A percentile compares a stretch with the other conserved stretches of the same genome.
Evolutionary conservation across 2,888 invertebrate species (phyloP).

Genomic region (Tridacna crocea): DNA sequence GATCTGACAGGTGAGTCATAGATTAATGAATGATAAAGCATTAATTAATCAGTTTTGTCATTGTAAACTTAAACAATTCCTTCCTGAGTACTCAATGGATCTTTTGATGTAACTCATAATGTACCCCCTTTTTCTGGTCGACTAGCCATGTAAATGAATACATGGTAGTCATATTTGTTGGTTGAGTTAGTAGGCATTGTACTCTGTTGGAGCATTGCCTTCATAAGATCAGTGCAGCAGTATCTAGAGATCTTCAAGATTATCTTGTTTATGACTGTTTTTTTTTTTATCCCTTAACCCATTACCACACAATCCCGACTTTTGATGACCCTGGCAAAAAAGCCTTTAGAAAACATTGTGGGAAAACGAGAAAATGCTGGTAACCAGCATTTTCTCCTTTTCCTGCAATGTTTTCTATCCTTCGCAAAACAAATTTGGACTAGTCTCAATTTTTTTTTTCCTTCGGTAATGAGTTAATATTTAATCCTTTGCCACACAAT

Average conservation of each 20-base stretch:
- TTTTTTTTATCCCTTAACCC: neutral
- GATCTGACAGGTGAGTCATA: conserved; percentile 38
- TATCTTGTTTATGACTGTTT: neutral
- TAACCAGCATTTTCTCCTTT: too few species aligned
- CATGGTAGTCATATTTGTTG: neutral
- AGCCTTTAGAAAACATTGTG: neutral
- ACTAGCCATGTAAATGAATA: conserved; percentile 11
- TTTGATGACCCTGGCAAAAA: too few species aligned
- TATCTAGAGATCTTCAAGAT: too few species aligned
- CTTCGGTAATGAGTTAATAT: too few species aligned
- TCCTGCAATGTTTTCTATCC: too few species aligned
- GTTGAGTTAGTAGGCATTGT: neutral
- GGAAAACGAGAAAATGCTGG: neutral
- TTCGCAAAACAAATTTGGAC: too few species aligned
- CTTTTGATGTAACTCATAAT: conserved; percentile 18
- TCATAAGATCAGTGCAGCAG: too few species aligned
- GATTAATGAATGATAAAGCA: conserved; percentile 37
- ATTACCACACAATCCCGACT: too few species aligned
- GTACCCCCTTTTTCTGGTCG: neutral
- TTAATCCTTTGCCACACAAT: too few species aligned
- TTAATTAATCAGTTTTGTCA: conserved; percentile 12
- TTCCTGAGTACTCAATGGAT: conserved; percentile 8
- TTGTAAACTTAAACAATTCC: neutral
- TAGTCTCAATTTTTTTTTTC: too few species aligned
- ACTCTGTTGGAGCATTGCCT: neutral